phyloP scores from a whole-genome alignment of 1,140 invertebrate genomes.

The Drosophila rhopaloa region DNA sequence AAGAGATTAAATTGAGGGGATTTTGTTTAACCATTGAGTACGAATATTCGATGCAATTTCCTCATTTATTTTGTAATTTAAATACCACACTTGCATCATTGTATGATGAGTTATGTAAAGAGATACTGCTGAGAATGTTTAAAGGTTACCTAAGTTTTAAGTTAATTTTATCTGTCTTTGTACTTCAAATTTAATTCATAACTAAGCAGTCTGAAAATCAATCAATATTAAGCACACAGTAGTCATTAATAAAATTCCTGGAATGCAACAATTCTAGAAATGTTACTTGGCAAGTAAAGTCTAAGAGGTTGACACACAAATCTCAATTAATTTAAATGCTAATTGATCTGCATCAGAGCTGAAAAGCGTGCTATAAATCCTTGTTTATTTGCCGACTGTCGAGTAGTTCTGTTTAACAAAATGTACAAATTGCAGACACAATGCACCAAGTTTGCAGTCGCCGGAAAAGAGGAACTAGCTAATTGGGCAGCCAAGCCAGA shows the following conservation, averaged over 20 bases:
- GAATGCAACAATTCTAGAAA: not conserved
- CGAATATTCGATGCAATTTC: no score
- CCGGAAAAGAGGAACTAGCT: conserved; percentile 8
- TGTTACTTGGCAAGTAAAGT: not conserved
- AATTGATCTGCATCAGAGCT: conserved; percentile 23
- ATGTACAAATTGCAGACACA: not conserved
- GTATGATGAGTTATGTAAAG: no score
- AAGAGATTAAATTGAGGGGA: not conserved
- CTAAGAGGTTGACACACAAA: conserved; percentile 8
- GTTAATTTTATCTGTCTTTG: no score
- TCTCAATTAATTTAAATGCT: conserved; percentile 29
- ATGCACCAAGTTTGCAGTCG: not conserved
- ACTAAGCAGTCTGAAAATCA: not conserved
- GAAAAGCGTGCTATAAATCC: conserved; percentile 30
- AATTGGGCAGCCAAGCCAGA: conserved; percentile 24
- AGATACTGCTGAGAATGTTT: no score
- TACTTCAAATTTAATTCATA: not conserved
- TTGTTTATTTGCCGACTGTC: not conserved
- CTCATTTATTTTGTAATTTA: no score
- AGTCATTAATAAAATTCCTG: not conserved
- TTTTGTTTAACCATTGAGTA: not conserved
- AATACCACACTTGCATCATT: no score
- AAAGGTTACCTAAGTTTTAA: no score
- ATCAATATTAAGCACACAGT: not conserved
- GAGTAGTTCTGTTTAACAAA: not conserved